These are phyloP conservation scores for Dendrocincla tyrannina DNA, from an alignment of 2,797 vertebrate species.

Conservation along the genomic window DNA sequence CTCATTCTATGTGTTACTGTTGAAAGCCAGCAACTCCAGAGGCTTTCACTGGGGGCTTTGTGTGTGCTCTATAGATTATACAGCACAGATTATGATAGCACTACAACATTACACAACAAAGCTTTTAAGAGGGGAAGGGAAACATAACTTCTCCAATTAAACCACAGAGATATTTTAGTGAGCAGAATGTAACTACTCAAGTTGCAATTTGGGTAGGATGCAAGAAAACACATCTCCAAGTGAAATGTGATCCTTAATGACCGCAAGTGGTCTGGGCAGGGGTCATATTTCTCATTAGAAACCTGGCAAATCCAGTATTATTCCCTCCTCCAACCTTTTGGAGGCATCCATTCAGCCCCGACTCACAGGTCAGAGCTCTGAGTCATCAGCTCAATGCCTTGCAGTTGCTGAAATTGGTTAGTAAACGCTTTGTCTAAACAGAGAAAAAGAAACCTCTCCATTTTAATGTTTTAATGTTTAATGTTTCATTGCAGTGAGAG, in stretches of 20 bases:
- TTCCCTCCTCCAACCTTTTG: slow-evolving; percentile 15
- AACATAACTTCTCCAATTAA: slow-evolving; percentile 39
- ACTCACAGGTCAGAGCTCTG: slow-evolving; percentile 28
- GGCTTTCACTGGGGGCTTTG: not conserved
- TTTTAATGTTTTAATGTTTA: no score
- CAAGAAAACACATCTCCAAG: slow-evolving; percentile 44
- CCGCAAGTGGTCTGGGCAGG: slow-evolving; percentile 36
- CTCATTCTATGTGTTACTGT: not conserved
- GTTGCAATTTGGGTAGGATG: slow-evolving; percentile 54
- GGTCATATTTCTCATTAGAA: slow-evolving; percentile 60
- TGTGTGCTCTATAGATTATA: not conserved
- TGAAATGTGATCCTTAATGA: slow-evolving; percentile 46
- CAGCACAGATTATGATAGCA: not conserved
- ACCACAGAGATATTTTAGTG: slow-evolving; percentile 17
- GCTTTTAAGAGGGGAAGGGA: slow-evolving; percentile 9
- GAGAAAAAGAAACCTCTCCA: not conserved
- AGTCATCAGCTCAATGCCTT: slow-evolving; percentile 8
- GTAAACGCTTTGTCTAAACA: slow-evolving; percentile 8
- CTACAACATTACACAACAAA: not conserved
- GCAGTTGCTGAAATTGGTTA: slow-evolving; percentile 19
- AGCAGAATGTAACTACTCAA: slow-evolving; percentile 47
- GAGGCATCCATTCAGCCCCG: slow-evolving; percentile 21
- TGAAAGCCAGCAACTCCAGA: not conserved
- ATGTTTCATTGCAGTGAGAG: not conserved
- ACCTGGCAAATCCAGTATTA: slow-evolving; percentile 26